Percentiles rank a stretch among this genome's conserved stretches.
These are phyloP conservation scores for Ormyrus thymus DNA, from an alignment of 2,888 invertebrate genomes.

Conservation along the genomic window DNA sequence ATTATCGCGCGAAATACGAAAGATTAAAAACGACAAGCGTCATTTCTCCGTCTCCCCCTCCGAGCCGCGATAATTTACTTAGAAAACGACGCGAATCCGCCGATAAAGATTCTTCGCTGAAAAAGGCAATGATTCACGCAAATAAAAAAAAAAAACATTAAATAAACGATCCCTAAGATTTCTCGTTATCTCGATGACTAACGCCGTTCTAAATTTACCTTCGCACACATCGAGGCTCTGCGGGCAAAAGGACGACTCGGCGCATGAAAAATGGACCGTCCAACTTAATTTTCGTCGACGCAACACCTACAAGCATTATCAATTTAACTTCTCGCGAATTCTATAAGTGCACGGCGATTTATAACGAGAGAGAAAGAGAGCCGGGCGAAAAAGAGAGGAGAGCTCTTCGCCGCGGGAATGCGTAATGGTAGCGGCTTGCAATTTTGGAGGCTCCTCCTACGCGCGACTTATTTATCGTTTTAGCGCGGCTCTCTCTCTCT, in stretches of 20 bases:
- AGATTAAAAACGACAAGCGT: no score
- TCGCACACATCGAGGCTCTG: no score
- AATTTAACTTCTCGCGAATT: slow-evolving; percentile 49
- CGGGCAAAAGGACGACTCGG: no score
- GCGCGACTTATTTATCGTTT: slow-evolving; percentile 48
- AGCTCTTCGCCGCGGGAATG: slow-evolving; percentile 32
- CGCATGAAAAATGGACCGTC: no score
- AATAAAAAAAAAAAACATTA: no score
- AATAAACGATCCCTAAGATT: not conserved
- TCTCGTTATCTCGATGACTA: slow-evolving; percentile 5
- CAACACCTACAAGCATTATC: slow-evolving; percentile 39
- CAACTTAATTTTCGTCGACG: not conserved
- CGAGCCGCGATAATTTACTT: no score
- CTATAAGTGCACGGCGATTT: slow-evolving; percentile 53
- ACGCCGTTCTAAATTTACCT: not conserved
- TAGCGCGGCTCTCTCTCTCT: not conserved
- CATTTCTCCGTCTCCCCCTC: no score
- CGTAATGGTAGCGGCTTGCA: slow-evolving; percentile 51
- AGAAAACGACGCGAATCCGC: no score
- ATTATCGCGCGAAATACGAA: no score
- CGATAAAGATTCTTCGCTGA: no score
- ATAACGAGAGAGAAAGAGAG: slow-evolving; percentile 31
- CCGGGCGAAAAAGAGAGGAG: slow-evolving; percentile 16
- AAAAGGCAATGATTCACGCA: no score
- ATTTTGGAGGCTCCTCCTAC: slow-evolving; percentile 22